Evolutionary conservation across 2,797 vertebrate species (phyloP).

Genomic region (Forpus xanthops): DNA sequence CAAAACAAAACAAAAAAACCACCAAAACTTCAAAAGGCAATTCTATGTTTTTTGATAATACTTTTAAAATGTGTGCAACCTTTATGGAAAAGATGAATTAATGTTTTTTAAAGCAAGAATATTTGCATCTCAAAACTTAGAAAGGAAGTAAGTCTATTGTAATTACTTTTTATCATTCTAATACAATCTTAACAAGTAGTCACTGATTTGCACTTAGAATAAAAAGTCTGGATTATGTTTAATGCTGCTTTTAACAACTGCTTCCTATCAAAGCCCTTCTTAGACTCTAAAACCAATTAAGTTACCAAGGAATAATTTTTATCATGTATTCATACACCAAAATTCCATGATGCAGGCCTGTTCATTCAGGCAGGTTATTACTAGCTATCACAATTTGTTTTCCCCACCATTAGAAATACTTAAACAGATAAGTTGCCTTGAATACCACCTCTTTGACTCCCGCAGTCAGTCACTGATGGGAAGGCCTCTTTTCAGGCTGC

Average conservation of each 20-base stretch:
- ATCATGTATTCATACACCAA: background rate
- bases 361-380: constrained; percentile 17
- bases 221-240: background rate
- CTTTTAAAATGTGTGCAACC: background rate
- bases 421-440: background rate
- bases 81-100: background rate
- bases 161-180: constrained; percentile 4
- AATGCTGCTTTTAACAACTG: background rate
- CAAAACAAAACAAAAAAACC: background rate
- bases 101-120: background rate
- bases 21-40: background rate
- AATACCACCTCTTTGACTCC: background rate
- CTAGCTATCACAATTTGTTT: background rate
- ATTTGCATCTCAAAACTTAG: background rate
- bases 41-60: background rate
- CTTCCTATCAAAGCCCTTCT: background rate
- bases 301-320: constrained; percentile 18
- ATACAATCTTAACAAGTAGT: background rate
- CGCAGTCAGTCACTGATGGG: background rate
- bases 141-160: constrained; percentile 6
- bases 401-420: background rate
- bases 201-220: constrained; percentile 19
- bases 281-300: background rate
- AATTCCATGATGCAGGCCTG: background rate
- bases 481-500: background rate